Evolutionary conservation across 2,888 invertebrate species (phyloP), one percentile per base, ranked within the genome.

Genomic region (Xylota sylvarum): DNA sequence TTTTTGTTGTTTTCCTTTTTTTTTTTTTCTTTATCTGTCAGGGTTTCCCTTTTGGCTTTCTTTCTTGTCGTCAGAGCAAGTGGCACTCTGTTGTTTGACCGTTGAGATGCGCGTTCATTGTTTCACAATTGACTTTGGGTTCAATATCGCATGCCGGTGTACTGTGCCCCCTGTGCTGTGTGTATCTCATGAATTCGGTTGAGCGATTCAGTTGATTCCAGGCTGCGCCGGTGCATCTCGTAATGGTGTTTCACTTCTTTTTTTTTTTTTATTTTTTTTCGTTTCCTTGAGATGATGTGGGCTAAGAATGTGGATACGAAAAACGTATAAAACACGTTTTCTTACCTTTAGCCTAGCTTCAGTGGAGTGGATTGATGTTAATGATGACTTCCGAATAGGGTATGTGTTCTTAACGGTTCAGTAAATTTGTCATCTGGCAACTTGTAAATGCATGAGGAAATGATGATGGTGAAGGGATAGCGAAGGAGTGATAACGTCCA

Each of bases 341-440:
- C 77, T 78, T 86, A 73, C 77, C 77, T 69, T 46, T 76, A 17
- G 37, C 48, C 14, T 56, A 74, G 80, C 69, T 81, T 65, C 76
- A 82, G 77, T 78, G 48, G 72, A 86, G 82, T 86, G 73, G 82
- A 82, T 82, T 86, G 82, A 86, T 82, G 86, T 77, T 86, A 86
- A 86, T 86, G 86, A 86, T 86, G 86, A 86, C 86, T 86, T 86
- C 86, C 86, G 86, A 86, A 86, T 82, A 69, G 86, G 86, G 86
- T 82, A 67, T 74, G 86, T 73, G 60, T 78, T 86, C 56, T 86
- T 78, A 81, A 82, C 86, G 86, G 86, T 78, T 86, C 82, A 74
- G 86, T 82, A 56, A 82, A 78, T 86, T 86, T 86, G 86, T 86
- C 86, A 86, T 86, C 86, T 86, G 86, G 86, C 82, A 72, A 67